Conservation (phyloP, 2,113 vertebrate genomes). For the Ctenodactylus gundi region DNA sequence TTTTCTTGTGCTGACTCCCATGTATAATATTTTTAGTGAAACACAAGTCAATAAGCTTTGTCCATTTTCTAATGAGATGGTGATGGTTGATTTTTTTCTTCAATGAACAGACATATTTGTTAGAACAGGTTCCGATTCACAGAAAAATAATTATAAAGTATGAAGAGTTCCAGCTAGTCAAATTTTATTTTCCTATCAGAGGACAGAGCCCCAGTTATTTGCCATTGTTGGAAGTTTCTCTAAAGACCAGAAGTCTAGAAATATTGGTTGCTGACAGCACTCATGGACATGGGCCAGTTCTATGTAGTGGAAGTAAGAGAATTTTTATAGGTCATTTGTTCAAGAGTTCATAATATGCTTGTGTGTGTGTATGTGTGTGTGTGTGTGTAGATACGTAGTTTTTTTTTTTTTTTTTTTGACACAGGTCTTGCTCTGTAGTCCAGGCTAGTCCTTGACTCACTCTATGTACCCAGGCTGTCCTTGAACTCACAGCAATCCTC, state of each 20-base stretch:
- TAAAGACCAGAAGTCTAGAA: background rate
- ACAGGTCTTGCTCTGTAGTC: too few relatives aligned
- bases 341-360: fast-evolving
- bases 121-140: background rate
- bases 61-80: background rate
- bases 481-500: too few relatives aligned
- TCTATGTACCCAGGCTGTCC: too few relatives aligned
- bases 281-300: background rate
- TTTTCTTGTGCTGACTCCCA: background rate
- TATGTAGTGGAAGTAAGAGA: too few relatives aligned
- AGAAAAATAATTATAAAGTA: background rate
- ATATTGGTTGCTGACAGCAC: background rate
- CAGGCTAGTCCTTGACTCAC: too few relatives aligned
- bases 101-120: background rate
- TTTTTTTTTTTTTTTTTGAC: too few relatives aligned
- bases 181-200: too few relatives aligned
- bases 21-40: background rate
- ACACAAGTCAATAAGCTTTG: background rate
- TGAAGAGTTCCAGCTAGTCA: background rate
- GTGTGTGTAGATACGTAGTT: too few relatives aligned
- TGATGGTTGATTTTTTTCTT: background rate
- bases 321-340: background rate
- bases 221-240: background rate
- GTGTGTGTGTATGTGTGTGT: too few relatives aligned
- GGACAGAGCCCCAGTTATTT: too few relatives aligned